Base-by-base conservation (phyloP, 1,140 invertebrate species). In the Procambarus clarkii region DNA sequence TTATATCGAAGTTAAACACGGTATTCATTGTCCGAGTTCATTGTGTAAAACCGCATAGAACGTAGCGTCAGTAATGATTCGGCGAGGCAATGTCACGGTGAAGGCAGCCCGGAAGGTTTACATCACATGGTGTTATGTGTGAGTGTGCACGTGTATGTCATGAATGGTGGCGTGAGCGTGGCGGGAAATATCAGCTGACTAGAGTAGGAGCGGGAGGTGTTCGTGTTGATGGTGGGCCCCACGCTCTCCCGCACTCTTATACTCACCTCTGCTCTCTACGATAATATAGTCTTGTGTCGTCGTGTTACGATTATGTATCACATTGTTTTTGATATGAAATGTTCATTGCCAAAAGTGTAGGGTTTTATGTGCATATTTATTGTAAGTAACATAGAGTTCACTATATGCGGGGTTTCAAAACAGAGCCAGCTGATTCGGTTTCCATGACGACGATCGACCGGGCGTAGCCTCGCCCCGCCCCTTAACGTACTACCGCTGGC, bases 401-500 rank as follows among this genome's bases (percentile, higher is more conserved):
- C 34, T 82, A 34, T 83, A 83, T 48, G 78, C 80, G 69, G 81
- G 34, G 85, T 44, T 83, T 34, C 34, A 48, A 58, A 80, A 86
- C 60, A 64, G 69, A 84, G 91, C 80, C 91, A 92, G 91, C 91
- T 92, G 91, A 92, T 92, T 92, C 91, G 80, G 91, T 92, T 88
- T 50, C 86, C 91, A 92, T 88, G 86, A 71, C 86, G 64, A 88
- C 91, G 64, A 92, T 92, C 86, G 86, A 45, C 85, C 54, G n/a
- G 60, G 58, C n/a, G 83, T 90, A 84, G 81, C 81, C 88, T 84
- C 81, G 71, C 77, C 74, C 82, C 80, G 60, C 79, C 80, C 79
- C 69, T 24, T 71, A 54, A 8, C 80, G 54, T 50, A 24, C 80
- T 60, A 58, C 79, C 13, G n/a, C 69, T n/a, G 69, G 69, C 24